Base-by-base conservation (phyloP, 2,888 invertebrate species). In the Baronia brevicornis region DNA sequence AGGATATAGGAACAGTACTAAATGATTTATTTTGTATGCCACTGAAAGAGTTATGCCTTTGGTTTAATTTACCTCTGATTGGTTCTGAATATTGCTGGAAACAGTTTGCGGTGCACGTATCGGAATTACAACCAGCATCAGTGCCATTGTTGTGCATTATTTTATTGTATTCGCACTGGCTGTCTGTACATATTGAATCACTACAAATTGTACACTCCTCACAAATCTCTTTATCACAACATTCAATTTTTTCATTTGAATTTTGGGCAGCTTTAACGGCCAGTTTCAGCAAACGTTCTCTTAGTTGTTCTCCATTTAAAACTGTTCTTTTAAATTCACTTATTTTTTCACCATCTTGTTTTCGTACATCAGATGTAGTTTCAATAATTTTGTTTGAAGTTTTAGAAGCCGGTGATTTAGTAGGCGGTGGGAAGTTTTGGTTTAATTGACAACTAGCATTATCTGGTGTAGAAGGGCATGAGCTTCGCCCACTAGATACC, bases 401-500 rank as follows among this genome's bases (percentile, higher is more conserved):
- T 55, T 75, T 77, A 14, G 71, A 33, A 18, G 50, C 33, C 10
- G 57, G 49, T 41, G 74, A 41, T 55, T 58, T 84, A 59, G 46
- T 64, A 47, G 67, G 71, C 49, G 57, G 67, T 43, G 54, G 46
- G 39, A 65, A 82, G 56, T 61, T 86, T 66, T 67, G 86, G 57
- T 67, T 85, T 72, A 69, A 82, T 71, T 75, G 85, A 78, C 67
- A 77, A 67, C 72, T 85, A 30, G 69, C 74, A 54, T 77, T 74
- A 54, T 89, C 89, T 3, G 89, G 89, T 30, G 88, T 86, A 0
- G 89, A 89, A n/a, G 86, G 86, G 9, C 85, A 86, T 28, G 90
- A 89, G 54, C 89, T 90, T 22, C 88, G 84, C 23, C 91, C 89
- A 51, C 93, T 94, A 14, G 93, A 93, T 1, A 94, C 93, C 94